phyloP scores from a whole-genome alignment of 2,113 vertebrate species.

The Sylvietta virens region DNA sequence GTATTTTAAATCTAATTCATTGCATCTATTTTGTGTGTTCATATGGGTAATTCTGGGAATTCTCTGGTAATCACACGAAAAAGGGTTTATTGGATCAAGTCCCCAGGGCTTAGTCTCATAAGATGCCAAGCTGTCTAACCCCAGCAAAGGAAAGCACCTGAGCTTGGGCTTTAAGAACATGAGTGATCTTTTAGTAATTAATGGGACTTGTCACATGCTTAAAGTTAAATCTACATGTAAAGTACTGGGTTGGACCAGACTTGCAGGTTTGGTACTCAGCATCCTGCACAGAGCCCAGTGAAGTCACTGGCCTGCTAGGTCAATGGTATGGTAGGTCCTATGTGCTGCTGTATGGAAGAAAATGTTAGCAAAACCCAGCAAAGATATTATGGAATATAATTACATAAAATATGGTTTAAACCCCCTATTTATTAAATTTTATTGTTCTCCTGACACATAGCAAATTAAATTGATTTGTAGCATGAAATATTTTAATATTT shows the following conservation, averaged over 20 bases:
- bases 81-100: slow-evolving; percentile 48
- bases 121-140: slow-evolving; percentile 36
- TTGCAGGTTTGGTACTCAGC: neutral
- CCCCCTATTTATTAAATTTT: neutral
- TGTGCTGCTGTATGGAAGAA: neutral
- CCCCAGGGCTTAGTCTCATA: neutral
- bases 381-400: neutral
- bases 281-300: neutral
- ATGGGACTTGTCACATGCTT: slow-evolving; percentile 16
- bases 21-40: neutral
- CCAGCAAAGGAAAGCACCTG: slow-evolving; percentile 1
- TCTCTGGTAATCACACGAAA: slow-evolving; percentile 8
- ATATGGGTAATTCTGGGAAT: neutral
- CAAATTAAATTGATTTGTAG: slow-evolving; percentile 34
- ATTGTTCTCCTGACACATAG: neutral
- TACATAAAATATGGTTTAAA: neutral
- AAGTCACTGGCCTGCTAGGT: neutral
- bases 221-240: neutral
- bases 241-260: neutral
- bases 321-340: neutral
- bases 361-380: neutral
- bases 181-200: slow-evolving; percentile 12
- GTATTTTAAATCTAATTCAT: neutral
- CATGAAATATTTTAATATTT: slow-evolving; percentile 21
- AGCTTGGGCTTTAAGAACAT: neutral